Base-by-base conservation (phyloP, 2,888 invertebrate genomes). In the Cenopis cana region DNA sequence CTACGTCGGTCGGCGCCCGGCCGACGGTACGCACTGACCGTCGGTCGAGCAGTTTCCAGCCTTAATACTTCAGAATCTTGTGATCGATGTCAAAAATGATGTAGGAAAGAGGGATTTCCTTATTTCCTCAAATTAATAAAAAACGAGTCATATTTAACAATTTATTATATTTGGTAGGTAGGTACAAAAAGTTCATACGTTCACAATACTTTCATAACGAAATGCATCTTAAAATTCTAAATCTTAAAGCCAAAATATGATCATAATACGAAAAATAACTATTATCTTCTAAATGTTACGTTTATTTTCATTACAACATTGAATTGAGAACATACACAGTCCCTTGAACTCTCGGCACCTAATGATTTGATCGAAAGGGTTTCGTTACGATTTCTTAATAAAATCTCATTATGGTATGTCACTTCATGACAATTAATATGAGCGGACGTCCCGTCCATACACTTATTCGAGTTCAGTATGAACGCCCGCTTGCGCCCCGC, bases 181-280 rank as follows among this genome's bases (percentile, higher is more conserved):
- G 69, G 69, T 69, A 69, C 50, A 69, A 69, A 69, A 69, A 57
- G 38, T 41, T 18, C 50, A 50, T 41, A 50, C 64, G 36, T 70
- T 46, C 50, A 55, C 74, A 74, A 68, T 66, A 65, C 54, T 65
- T 68, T 73, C 67, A 64, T 75, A 74, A 77, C 74, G 74, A 77
- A 78, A 81, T 80, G 76, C 77, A 76, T 73, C 77, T 76, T 76
- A 76, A 0, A 0, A 0, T 61, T 67, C 68, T 33, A 20, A 24
- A 24, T 24, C 60, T 81, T 80, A 81, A 78, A 81, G 75, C 75
- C 76, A 73, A 75, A 75, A 72, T 4, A 24, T 76, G 56, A 78
- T 72, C 29, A 38, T 60, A 68, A 54, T 49, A 33, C 55, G n/a
- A 14, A 24, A 50, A 11, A 50, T 24, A 56, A 62, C 8, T 12